These are phyloP conservation scores for Nomada goodeniana DNA, from an alignment of 2,888 invertebrate genomes.

Conservation along the genomic window DNA sequence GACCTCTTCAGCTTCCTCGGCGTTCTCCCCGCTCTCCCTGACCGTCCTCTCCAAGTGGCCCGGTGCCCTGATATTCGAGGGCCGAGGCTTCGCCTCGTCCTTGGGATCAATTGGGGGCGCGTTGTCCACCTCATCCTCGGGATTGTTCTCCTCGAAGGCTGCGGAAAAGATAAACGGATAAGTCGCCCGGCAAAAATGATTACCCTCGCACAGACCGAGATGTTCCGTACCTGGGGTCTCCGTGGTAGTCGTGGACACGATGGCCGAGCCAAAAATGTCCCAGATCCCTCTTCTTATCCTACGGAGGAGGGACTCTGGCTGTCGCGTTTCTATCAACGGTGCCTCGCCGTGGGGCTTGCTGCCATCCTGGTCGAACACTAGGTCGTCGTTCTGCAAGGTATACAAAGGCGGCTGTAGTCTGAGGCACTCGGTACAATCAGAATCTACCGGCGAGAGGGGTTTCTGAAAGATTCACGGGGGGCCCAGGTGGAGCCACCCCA, in stretches of 20 bases:
- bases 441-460: too few species aligned
- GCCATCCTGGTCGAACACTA: constrained; percentile 79
- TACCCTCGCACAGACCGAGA: too few species aligned
- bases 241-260: constrained; percentile 29
- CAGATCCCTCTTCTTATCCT: constrained; percentile 80
- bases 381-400: constrained; percentile 78
- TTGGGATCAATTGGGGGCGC: not conserved
- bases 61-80: constrained; percentile 11
- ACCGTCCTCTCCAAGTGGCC: constrained; percentile 46
- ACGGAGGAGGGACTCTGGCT: constrained; percentile 77
- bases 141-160: not conserved
- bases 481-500: not conserved
- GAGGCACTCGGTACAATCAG: too few species aligned
- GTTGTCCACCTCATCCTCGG: constrained; percentile 11
- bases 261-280: constrained; percentile 29
- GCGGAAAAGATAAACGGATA: not conserved
- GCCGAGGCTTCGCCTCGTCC: constrained; percentile 1
- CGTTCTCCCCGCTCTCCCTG: constrained; percentile 69
- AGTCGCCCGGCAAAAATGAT: not conserved
- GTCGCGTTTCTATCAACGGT: constrained; percentile 72
- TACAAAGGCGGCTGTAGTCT: not conserved
- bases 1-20: constrained; percentile 53
- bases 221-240: constrained; percentile 47
- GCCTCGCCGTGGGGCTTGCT: constrained; percentile 64
- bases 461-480: not conserved